Evolutionary conservation across 2,113 vertebrate species (phyloP).

Genomic region (Gambusia affinis): DNA sequence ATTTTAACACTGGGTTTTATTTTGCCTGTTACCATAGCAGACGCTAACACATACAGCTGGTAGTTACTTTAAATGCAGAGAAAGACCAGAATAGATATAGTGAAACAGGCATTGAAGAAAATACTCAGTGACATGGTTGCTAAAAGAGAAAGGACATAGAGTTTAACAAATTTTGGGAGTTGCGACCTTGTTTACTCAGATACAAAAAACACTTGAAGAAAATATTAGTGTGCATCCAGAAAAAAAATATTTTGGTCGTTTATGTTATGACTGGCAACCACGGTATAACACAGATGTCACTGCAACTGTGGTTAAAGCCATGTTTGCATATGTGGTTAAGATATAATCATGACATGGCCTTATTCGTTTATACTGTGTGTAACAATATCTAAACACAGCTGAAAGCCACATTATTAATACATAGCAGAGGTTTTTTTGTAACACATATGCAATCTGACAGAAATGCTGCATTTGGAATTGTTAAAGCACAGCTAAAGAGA

Average conservation of each 20-base stretch:
- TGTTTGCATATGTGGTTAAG: background rate
- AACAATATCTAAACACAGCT: conserved; percentile 1
- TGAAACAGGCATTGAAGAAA: conserved; percentile 23
- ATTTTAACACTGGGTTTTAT: conserved; percentile 78
- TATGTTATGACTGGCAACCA: background rate
- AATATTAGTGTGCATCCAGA: background rate
- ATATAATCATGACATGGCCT: background rate
- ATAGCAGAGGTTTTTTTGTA: background rate
- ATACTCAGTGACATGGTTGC: conserved; percentile 13
- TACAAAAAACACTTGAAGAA: background rate
- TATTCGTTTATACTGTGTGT: conserved; percentile 7
- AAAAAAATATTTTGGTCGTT: background rate
- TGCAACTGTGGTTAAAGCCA: background rate
- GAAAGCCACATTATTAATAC: conserved; percentile 13
- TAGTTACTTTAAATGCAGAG: conserved; percentile 67
- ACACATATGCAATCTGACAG: background rate
- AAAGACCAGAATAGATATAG: conserved; percentile 45
- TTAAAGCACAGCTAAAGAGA: background rate
- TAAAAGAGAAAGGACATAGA: conserved; percentile 1
- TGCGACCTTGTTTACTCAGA: background rate
- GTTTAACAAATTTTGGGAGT: background rate
- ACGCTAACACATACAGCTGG: conserved; percentile 69
- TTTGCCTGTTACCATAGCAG: conserved; percentile 79
- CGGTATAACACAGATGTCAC: background rate
- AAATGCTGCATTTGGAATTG: background rate